Percentiles rank a stretch among this genome's conserved stretches.
Evolutionary conservation across 2,797 vertebrate genomes (phyloP).

Genomic region (Sternotherus odoratus): DNA sequence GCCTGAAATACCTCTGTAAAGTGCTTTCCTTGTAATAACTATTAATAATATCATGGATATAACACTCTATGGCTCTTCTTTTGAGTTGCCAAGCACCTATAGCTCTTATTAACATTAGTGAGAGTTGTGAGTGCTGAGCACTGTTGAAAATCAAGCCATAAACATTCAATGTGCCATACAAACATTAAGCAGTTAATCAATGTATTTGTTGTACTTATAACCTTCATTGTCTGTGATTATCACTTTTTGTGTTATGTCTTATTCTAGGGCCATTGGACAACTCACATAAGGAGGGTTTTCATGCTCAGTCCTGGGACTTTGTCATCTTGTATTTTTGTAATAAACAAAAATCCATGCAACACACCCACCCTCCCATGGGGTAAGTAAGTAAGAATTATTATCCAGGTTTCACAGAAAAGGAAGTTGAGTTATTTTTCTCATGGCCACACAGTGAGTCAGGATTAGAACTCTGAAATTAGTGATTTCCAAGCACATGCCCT

Average conservation of each 20-base stretch:
- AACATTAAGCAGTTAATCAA: neutral
- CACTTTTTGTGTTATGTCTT: neutral
- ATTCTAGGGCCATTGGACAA: neutral
- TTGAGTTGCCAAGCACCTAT: neutral
- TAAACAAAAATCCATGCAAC: neutral
- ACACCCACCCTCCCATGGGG: neutral
- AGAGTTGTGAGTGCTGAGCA: neutral
- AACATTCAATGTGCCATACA: neutral
- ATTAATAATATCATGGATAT: neutral
- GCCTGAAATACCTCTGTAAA: neutral
- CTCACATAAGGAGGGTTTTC: neutral
- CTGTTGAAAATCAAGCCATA: neutral
- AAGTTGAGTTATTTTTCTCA: neutral
- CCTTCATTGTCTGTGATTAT: neutral
- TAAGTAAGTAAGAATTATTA: neutral
- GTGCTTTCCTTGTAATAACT: neutral
- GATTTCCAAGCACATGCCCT: rapidly evolving
- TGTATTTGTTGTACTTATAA: neutral
- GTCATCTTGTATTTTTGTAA: neutral
- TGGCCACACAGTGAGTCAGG: rapidly evolving
- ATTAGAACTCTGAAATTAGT: neutral
- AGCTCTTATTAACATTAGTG: neutral
- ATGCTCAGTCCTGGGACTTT: neutral
- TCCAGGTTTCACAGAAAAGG: rapidly evolving
- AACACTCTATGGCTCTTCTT: neutral